Base-by-base conservation (phyloP, 2,888 invertebrate genomes). In the Drepanosiphum platanoidis region DNA sequence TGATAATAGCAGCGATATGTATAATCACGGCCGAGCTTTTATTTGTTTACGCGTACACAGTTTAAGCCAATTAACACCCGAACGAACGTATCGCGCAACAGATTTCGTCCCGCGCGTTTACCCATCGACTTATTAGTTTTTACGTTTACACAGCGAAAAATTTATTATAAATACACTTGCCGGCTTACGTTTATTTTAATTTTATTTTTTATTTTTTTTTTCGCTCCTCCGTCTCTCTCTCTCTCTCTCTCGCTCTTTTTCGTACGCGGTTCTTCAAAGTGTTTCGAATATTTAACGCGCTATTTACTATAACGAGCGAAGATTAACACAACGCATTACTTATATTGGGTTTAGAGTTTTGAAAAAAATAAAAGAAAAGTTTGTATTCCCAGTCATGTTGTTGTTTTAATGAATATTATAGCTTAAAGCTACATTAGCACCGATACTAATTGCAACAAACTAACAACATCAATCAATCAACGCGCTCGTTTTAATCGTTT, bases 401-500 rank as follows among this genome's bases (percentile, higher is more conserved):
- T 42, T 27, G 78, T 42, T 30, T 30, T 27, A 78, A 78, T 30
- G 22, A 64, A 64, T 64, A 30, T 64, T 22, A 64, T 42, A 36
- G 39, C 30, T 22, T 42, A 46, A 27, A 74, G 32, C 32, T 32
- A 52, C 5, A 39, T 72, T 27, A 27, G 27, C 9, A 27, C 9
- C 61, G n/a, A 61, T n/a, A 61, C 61, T 61, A 61, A 61, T 27
- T 27, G 30, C 42, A 42, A 72, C 18, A 72, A 72, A 42, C 27
- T 34, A 75, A 58, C n/a, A 61, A 61, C 27, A 77, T 22, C 39
- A 36, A 77, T 77, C 77, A 61, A 77, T 61, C 77, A 61, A 18
- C 30, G 61, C 39, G 39, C 42, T 7, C 34, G 27, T 64, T 39
- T 64, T 42, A 39, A 64, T 64, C 39, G 61, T 39, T 64, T 11